Percentiles rank a stretch among this genome's conserved stretches.
Conservation (phyloP, 2,113 vertebrate species). For the Ammospiza caudacuta region DNA sequence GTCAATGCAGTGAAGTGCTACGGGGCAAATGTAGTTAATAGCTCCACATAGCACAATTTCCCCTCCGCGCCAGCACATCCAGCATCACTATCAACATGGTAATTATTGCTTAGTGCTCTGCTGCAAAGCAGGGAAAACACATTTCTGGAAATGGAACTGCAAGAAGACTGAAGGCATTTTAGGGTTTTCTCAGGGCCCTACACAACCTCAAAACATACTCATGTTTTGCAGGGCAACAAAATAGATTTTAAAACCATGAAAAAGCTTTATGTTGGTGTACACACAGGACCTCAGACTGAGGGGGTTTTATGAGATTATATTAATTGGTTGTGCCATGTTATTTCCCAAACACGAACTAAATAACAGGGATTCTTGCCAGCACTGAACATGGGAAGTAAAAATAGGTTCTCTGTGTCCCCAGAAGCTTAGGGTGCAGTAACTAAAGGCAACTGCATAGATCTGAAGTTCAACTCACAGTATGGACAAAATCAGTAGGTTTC, state of each 20-base stretch:
- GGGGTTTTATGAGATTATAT: neutral
- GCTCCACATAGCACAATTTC: constrained; percentile 36
- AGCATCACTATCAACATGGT: constrained; percentile 9
- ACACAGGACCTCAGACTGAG: neutral
- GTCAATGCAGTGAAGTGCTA: constrained; percentile 15
- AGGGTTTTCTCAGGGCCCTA: neutral
- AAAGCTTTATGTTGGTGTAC: neutral
- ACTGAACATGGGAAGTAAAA: neutral
- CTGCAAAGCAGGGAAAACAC: constrained; percentile 1
- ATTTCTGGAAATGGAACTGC: neutral
- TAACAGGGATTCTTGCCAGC: neutral
- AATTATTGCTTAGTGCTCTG: constrained; percentile 43
- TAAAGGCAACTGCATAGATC: neutral
- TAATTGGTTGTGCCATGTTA: neutral
- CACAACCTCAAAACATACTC: neutral
- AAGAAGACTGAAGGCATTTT: neutral
- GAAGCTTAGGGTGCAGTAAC: neutral
- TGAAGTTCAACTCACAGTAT: neutral
- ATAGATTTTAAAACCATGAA: neutral
- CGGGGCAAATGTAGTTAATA: constrained; percentile 45
- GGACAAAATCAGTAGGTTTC: neutral
- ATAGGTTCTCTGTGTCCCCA: neutral
- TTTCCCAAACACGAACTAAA: neutral
- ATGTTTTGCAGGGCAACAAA: neutral
- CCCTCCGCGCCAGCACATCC: neutral